Conservation (phyloP, 2,888 invertebrate species). For the Andrena flavipes region DNA sequence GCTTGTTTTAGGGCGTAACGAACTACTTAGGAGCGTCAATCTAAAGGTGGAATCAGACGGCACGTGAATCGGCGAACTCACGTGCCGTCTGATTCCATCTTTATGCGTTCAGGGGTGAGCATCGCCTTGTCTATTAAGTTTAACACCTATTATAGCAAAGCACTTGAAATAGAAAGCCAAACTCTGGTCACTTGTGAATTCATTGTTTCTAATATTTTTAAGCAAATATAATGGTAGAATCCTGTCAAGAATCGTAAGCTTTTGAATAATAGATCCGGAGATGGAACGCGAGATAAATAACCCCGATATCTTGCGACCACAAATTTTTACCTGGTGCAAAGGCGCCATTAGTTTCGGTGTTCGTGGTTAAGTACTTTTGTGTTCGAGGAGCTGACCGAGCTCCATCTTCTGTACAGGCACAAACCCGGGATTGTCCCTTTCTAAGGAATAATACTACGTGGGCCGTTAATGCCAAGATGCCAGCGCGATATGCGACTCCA, state of each 20-base stretch:
- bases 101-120: background rate
- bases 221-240: background rate
- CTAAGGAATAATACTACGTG: constrained; percentile 72
- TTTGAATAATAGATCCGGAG: constrained; percentile 22
- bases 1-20: background rate
- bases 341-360: constrained; percentile 62
- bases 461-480: constrained; percentile 75
- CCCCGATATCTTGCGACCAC: constrained; percentile 34
- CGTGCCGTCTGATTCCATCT: too few relatives aligned
- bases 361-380: constrained; percentile 62
- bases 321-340: constrained; percentile 58
- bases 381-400: constrained; percentile 48
- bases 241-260: background rate
- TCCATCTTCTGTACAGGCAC: constrained; percentile 30
- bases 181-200: background rate
- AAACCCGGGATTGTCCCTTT: constrained; percentile 64
- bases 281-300: constrained; percentile 31
- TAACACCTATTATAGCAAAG: background rate
- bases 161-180: background rate
- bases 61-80: too few relatives aligned
- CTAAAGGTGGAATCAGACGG: too few relatives aligned
- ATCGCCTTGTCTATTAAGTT: background rate
- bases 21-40: background rate
- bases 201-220: too few relatives aligned
- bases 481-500: constrained; percentile 69